Percentiles rank a stretch among this genome's conserved stretches.
These are phyloP conservation scores for Parambassis ranga DNA, from an alignment of 2,797 vertebrate species.

Conservation along the genomic window DNA sequence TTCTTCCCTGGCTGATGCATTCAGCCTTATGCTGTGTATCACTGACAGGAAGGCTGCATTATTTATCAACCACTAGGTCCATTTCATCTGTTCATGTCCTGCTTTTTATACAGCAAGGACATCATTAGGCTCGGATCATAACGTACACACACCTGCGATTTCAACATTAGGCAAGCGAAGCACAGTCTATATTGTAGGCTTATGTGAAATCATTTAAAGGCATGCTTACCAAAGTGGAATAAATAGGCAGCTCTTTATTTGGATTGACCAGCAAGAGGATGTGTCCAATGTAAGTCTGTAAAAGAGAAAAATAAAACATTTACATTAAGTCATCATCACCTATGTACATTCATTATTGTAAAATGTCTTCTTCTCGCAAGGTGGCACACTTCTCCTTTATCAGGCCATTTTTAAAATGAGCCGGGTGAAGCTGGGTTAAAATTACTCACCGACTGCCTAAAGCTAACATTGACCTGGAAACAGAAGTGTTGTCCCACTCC, in stretches of 20 bases:
- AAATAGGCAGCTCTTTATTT: constrained; percentile 95
- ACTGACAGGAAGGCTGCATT: constrained; percentile 79
- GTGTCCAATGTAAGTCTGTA: constrained; percentile 94
- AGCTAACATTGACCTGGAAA: background rate
- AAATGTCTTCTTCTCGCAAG: no score
- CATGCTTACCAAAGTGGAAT: constrained; percentile 89
- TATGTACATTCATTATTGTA: background rate
- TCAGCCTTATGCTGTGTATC: constrained; percentile 61
- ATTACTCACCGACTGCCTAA: background rate
- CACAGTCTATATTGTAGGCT: background rate
- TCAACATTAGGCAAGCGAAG: background rate
- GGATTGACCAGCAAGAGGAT: constrained; percentile 94
- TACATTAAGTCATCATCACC: background rate
- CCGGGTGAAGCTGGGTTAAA: background rate
- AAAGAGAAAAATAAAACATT: constrained; percentile 4
- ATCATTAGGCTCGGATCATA: background rate
- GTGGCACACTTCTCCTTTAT: background rate
- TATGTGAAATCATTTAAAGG: background rate
- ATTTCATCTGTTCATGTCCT: constrained; percentile 51
- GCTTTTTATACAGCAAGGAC: constrained; percentile 36
- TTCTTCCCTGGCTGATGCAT: constrained; percentile 40
- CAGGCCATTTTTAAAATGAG: background rate
- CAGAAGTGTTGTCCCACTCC: background rate
- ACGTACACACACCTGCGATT: background rate
- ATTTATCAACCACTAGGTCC: constrained; percentile 75